Evolutionary conservation across 2,888 invertebrate species (phyloP).

Genomic region (Amiota mariae): DNA sequence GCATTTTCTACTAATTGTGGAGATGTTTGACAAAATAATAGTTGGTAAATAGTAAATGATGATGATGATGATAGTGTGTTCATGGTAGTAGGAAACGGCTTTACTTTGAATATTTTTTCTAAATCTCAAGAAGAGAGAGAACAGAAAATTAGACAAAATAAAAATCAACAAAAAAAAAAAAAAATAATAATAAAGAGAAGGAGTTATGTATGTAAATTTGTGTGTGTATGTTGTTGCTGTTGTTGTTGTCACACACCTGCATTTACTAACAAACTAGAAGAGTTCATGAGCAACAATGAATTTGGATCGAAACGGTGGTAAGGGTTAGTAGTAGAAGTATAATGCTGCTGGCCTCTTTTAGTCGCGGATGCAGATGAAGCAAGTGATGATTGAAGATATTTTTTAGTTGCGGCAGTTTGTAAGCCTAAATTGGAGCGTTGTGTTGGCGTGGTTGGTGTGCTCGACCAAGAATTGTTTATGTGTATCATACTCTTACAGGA

Average conservation of each 20-base stretch:
- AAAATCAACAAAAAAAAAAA: background rate
- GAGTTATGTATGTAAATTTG: too few relatives aligned
- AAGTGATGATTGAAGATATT: conserved; percentile 73
- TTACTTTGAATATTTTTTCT: too few relatives aligned
- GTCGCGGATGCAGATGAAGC: conserved; percentile 66
- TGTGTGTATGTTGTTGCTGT: conserved; percentile 37
- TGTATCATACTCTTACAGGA: conserved; percentile 76
- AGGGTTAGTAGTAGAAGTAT: conserved; percentile 67
- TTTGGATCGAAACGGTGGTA: conserved; percentile 69
- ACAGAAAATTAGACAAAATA: background rate
- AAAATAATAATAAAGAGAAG: conserved; percentile 1
- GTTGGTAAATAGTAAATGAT: background rate
- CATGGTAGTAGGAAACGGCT: too few relatives aligned
- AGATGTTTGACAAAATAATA: background rate
- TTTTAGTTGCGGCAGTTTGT: conserved; percentile 72
- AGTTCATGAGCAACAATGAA: conserved; percentile 72
- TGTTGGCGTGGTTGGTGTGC: conserved; percentile 48
- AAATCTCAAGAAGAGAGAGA: too few relatives aligned
- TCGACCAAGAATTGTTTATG: conserved; percentile 70
- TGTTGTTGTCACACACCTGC: conserved; percentile 71
- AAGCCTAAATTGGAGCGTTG: conserved; percentile 69
- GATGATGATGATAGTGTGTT: background rate
- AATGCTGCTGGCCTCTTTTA: conserved; percentile 71
- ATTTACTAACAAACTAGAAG: conserved; percentile 72
- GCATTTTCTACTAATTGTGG: background rate